Conservation (phyloP, 1,140 invertebrate species). For the Zaprionus inermis region DNA sequence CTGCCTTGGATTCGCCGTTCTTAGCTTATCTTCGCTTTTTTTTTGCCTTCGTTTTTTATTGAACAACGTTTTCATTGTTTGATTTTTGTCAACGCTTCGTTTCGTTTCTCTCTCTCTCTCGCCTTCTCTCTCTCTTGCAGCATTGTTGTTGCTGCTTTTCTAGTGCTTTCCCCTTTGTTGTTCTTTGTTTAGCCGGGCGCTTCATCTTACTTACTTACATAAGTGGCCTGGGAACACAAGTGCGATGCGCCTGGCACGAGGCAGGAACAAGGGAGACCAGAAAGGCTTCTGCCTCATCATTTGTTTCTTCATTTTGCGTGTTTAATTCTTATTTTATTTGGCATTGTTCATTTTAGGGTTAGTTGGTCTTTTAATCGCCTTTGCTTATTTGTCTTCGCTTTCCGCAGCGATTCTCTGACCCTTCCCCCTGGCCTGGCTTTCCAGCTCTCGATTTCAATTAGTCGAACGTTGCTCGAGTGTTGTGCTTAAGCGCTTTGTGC, state of each 20-base stretch:
- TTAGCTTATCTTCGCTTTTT: slow-evolving; percentile 35
- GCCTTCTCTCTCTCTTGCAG: neutral
- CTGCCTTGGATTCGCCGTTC: slow-evolving; percentile 30
- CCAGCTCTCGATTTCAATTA: slow-evolving; percentile 64
- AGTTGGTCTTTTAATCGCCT: slow-evolving; percentile 75
- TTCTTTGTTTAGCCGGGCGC: slow-evolving; percentile 45
- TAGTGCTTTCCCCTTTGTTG: slow-evolving; percentile 44
- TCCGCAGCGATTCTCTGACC: slow-evolving; percentile 10
- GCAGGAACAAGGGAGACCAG: neutral
- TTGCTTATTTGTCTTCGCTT: slow-evolving; percentile 46
- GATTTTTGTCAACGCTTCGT: slow-evolving; percentile 75
- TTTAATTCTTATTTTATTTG: slow-evolving; percentile 70
- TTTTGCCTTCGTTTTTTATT: slow-evolving; percentile 64
- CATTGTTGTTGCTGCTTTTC: slow-evolving; percentile 10
- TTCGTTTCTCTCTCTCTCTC: neutral
- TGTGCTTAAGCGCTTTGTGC: slow-evolving; percentile 31
- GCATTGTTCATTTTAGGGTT: slow-evolving; percentile 77
- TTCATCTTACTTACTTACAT: slow-evolving; percentile 66
- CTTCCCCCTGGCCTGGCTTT: too few species aligned
- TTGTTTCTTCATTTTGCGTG: slow-evolving; percentile 69
- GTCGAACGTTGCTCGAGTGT: slow-evolving; percentile 36
- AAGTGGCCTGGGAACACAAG: slow-evolving; percentile 45
- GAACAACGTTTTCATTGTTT: slow-evolving; percentile 73
- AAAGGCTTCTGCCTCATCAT: slow-evolving; percentile 34
- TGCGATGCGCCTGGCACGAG: neutral